Base-by-base conservation (phyloP, 2,797 vertebrate genomes). In the Sparus aurata region DNA sequence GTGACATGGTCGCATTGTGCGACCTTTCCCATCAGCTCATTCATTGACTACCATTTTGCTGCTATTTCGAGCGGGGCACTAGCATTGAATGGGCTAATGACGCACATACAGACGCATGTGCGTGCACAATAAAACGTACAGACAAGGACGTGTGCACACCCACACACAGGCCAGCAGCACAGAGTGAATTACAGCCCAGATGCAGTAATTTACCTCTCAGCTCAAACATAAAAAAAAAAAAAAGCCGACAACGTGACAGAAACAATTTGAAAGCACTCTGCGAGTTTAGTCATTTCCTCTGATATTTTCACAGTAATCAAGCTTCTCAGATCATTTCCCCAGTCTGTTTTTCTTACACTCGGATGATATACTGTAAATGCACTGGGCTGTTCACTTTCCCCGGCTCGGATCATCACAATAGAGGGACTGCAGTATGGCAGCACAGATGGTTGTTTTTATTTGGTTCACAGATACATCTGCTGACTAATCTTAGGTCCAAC, bases 391-490 rank as follows among this genome's bases (percentile, higher is more conserved):
- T 84, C 79, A 53, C 72, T 68, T 50, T 77, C 43, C 52, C 58
- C 43, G 12, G 61, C 81, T 79, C 22, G 11, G 71, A 65, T 77
- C 77, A 49, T 74, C 72, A 66, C 77, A 87, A 77, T 73, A 74
- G 66, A 79, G 64, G 74, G 65, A n/a, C 69, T 6, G 12, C 85
- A 83, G 87, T 62, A 65, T 83, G 88, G 85, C 80, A 45, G 86
- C 85, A 73, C 91, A 92, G 91, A 92, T 92, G 92, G 89, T 62
- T 15, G 22, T 77, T 90, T 86, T 78, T 59, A 73, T 91, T 77
- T 50, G 84, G 80, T 85, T 82, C 79, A 15, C 83, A 62, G 75
- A 86, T 88, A 67, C 81, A 86, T 91, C 90, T 92, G 91, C 73
- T 90, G 52, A 76, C 67, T 85, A 61, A 79, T 89, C 79, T 82